Evolutionary conservation across 2,797 vertebrate species (phyloP).

Genomic region (Siniperca obscura): DNA sequence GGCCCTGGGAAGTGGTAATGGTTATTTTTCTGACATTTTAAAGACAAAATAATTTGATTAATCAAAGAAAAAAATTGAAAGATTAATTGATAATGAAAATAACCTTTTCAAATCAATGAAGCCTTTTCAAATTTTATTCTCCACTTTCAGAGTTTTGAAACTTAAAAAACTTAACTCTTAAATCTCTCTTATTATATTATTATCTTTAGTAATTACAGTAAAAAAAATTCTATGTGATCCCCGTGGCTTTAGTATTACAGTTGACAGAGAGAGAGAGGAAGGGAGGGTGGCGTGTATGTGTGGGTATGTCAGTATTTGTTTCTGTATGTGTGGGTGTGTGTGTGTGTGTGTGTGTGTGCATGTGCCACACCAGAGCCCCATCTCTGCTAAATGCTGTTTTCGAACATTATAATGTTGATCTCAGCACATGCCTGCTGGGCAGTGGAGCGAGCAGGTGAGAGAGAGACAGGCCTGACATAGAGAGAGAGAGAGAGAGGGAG

Average conservation of each 20-base stretch:
- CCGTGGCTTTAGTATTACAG: slow-evolving; percentile 38
- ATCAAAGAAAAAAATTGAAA: not conserved
- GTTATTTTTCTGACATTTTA: not conserved
- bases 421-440: slow-evolving; percentile 87
- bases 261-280: slow-evolving; percentile 23
- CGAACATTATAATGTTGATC: slow-evolving; percentile 85
- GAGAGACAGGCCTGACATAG: slow-evolving; percentile 52
- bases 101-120: not conserved
- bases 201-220: not conserved
- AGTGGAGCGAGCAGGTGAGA: slow-evolving; percentile 84
- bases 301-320: slow-evolving; percentile 25
- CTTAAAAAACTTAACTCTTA: not conserved
- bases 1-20: not conserved
- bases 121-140: not conserved
- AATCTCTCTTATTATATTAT: not conserved
- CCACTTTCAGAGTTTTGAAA: not conserved
- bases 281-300: slow-evolving; percentile 36
- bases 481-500: slow-evolving; percentile 59
- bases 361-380: slow-evolving; percentile 64
- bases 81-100: not conserved
- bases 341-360: slow-evolving; percentile 15
- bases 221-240: not conserved
- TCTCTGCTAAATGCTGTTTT: slow-evolving; percentile 82
- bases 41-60: not conserved
- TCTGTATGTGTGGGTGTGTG: slow-evolving; percentile 10